Percentiles rank a stretch among this genome's conserved stretches.
phyloP scores from a whole-genome alignment of 2,888 invertebrate genomes.

The Argyra leucocephala region DNA sequence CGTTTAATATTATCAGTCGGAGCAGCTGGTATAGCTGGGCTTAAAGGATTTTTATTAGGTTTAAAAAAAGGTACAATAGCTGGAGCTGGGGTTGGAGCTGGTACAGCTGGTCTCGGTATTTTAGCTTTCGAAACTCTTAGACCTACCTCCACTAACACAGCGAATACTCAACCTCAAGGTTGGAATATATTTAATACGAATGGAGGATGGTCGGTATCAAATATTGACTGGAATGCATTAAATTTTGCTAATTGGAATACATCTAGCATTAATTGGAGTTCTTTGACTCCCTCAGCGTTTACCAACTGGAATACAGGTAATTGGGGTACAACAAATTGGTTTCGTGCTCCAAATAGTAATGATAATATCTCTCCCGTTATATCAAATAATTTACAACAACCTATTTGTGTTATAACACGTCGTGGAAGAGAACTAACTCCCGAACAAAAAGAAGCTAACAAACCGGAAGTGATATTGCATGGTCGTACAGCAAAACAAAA shows the following conservation, averaged over 20 bases:
- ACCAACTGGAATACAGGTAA: too few species aligned
- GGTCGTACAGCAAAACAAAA: neutral
- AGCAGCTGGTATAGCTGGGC: neutral
- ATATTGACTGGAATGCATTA: too few species aligned
- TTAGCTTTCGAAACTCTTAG: neutral
- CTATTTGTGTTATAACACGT: neutral
- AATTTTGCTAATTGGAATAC: too few species aligned
- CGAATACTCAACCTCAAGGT: neutral
- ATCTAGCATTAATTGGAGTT: too few species aligned
- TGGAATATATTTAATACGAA: too few species aligned
- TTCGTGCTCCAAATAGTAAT: too few species aligned
- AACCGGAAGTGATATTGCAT: neutral
- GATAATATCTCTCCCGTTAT: too few species aligned
- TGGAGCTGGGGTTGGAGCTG: neutral
- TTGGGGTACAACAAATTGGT: too few species aligned
- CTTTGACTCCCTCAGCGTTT: too few species aligned
- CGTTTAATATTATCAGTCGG: neutral
- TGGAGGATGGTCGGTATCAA: neutral
- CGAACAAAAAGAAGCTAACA: neutral
- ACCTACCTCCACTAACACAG: too few species aligned
- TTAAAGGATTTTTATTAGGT: neutral
- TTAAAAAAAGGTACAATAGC: neutral
- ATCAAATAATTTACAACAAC: neutral
- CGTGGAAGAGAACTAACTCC: neutral
- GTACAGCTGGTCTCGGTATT: neutral